These are phyloP conservation scores for Madoqua kirkii DNA, from an alignment of 2,113 vertebrate species.

Conservation along the genomic window DNA sequence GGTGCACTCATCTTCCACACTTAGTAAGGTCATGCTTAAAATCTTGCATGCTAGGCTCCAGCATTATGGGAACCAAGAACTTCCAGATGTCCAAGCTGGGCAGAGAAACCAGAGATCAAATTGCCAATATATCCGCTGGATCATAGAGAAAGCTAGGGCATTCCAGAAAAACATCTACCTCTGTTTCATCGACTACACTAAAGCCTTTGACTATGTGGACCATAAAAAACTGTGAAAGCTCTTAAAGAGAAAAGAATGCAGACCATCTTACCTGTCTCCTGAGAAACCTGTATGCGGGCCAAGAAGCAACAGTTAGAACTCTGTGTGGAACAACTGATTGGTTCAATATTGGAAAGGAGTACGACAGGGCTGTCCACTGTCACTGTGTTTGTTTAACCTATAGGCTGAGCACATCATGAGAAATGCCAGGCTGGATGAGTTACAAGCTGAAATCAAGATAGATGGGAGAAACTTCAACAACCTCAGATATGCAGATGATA, in stretches of 20 bases:
- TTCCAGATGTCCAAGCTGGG: not conserved
- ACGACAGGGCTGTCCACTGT: accelerated
- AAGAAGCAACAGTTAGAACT: not conserved
- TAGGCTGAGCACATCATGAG: not conserved
- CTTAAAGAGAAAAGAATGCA: not conserved
- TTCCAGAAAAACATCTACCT: not conserved
- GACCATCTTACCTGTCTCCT: not conserved
- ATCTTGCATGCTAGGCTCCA: not conserved
- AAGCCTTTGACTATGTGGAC: not conserved
- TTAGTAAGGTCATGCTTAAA: not conserved
- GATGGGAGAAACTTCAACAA: not conserved
- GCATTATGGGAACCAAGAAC: not conserved
- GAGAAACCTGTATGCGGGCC: not conserved
- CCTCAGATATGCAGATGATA: not conserved
- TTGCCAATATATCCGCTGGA: not conserved
- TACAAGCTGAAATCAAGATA: not conserved
- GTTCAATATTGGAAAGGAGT: not conserved
- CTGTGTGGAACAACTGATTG: not conserved
- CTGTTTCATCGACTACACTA: not conserved
- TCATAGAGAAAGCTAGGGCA: not conserved
- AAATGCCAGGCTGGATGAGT: not conserved
- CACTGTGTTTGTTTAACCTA: not conserved
- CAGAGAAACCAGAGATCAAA: not conserved
- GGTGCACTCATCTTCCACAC: not conserved
- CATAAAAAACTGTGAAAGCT: not conserved